Conservation (phyloP, 2,888 invertebrate species). For the Cabera pusaria region DNA sequence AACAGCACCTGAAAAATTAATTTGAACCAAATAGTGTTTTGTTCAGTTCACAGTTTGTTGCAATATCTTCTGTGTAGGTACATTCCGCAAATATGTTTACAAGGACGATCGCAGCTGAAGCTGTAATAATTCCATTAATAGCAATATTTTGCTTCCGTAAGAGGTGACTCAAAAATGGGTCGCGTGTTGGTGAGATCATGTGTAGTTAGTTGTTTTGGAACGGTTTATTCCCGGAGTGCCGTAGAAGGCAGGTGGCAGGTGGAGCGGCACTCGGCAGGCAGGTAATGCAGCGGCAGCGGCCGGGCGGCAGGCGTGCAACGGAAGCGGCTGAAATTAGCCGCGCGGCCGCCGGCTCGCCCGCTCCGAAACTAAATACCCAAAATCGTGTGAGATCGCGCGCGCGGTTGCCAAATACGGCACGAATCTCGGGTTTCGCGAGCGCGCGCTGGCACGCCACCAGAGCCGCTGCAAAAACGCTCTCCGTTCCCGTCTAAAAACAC, state of each 20-base stretch:
- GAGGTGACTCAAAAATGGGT: constrained; percentile 25
- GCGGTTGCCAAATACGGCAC: constrained; percentile 78
- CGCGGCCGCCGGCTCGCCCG: constrained; percentile 45
- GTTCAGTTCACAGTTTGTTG: too few relatives aligned
- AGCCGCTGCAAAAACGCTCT: constrained; percentile 63
- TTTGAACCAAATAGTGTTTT: too few relatives aligned
- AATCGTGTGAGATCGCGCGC: constrained; percentile 62
- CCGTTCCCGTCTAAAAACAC: constrained; percentile 78
- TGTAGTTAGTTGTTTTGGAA: neutral
- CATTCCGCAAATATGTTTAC: too few relatives aligned
- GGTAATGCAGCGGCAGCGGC: constrained; percentile 19
- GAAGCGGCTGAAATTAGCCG: constrained; percentile 60
- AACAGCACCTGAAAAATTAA: too few relatives aligned
- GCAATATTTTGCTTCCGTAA: constrained; percentile 11
- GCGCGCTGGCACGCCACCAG: constrained; percentile 62
- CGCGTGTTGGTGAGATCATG: constrained; percentile 26
- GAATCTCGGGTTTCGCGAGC: constrained; percentile 78
- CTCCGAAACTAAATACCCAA: constrained; percentile 76
- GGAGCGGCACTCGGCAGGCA: constrained; percentile 37
- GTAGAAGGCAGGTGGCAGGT: constrained; percentile 19
- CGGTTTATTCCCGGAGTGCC: constrained; percentile 15
- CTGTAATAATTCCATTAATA: neutral
- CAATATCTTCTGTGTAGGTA: too few relatives aligned
- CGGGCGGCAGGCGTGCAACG: constrained; percentile 46
- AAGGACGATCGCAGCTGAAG: too few relatives aligned